Evolutionary conservation across 2,888 invertebrate genomes (phyloP), one percentile per base, ranked within the genome.

Genomic region (Cantharis nigra): DNA sequence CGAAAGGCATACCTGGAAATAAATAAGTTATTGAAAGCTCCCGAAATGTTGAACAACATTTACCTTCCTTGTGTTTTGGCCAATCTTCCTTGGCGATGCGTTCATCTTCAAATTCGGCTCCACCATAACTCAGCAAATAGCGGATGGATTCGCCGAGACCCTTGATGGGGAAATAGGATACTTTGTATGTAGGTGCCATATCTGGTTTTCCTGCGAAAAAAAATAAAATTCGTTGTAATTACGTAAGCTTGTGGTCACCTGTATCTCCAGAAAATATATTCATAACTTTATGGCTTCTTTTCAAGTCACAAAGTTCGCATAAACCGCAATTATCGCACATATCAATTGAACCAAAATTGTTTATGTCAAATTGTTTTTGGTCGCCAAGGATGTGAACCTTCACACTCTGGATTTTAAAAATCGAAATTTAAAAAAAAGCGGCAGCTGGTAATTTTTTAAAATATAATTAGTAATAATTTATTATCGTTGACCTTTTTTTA

Each of bases 101-200:
- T 70, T 86, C 84, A 87, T 93, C 93, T 86, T 92, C 92, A 83
- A 92, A 93, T 78, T 92, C 90, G 72, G 91, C 86, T 78, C 89
- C 90, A 70, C 92, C 91, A 83, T 93, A 93, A 77, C 91, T 91
- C 78, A 93, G 87, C 9, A 93, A 87, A 80, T 91, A 92, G 80
- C 93, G 90, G 82, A 92, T 90, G 63, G 92, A 91, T 86, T 93
- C 93, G 49, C 89, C 93, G 71, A 93, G 86, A 14, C 91, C 93
- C 86, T 90, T 91, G 23, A 92, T 89, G 82, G 91, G 89, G 85
- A 93, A 93, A 82, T 93, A 93, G 77, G 90, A 91, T 23, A 93
- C 84, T 81, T 91, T 93, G 86, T 91, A 92, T 82, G 88, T 86
- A 63, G 91, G 88, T 74, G 87, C 85, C 86, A 86, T 86, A 20